Percentiles rank a stretch among this genome's conserved stretches.
These are phyloP conservation scores for Hirtodrosophila cameraria DNA, from an alignment of 2,888 invertebrate genomes.

Conservation along the genomic window DNA sequence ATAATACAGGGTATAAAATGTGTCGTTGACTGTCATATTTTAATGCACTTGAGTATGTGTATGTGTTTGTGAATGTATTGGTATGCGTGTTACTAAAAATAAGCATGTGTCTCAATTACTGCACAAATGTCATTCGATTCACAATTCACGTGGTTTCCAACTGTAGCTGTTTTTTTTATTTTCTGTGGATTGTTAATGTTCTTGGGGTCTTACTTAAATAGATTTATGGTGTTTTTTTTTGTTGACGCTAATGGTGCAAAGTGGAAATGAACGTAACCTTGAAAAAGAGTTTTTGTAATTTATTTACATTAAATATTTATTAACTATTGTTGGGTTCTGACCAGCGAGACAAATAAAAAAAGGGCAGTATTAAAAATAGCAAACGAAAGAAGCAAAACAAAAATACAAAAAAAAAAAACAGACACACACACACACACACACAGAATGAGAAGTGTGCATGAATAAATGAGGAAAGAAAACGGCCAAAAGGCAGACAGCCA, in stretches of 20 bases:
- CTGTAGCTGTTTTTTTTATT: too few species aligned
- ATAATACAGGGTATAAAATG: slow-evolving; percentile 2
- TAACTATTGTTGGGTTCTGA: slow-evolving; percentile 59
- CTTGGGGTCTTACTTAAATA: slow-evolving; percentile 1
- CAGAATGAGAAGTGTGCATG: slow-evolving; percentile 36
- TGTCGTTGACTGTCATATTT: neutral
- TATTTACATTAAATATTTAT: slow-evolving; percentile 75
- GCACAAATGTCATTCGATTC: slow-evolving; percentile 42
- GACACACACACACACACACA: neutral
- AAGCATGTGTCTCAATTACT: slow-evolving; percentile 67
- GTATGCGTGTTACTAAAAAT: slow-evolving; percentile 7
- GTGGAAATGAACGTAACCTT: slow-evolving; percentile 60
- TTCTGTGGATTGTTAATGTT: slow-evolving; percentile 1
- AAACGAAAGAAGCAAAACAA: slow-evolving; percentile 2
- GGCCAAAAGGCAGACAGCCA: slow-evolving; percentile 31
- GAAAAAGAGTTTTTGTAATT: slow-evolving; percentile 75
- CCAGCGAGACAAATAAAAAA: slow-evolving; percentile 65
- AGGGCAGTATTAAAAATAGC: neutral
- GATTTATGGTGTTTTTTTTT: slow-evolving; percentile 30
- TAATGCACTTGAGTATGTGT: neutral
- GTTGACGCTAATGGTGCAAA: slow-evolving; percentile 28
- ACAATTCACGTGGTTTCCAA: too few species aligned
- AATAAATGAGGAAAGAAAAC: slow-evolving; percentile 59
- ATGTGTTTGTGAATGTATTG: neutral
- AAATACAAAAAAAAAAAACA: too few species aligned